These are phyloP conservation scores for Euthynnus affinis DNA, from an alignment of 2,797 vertebrate genomes.

Conservation along the genomic window DNA sequence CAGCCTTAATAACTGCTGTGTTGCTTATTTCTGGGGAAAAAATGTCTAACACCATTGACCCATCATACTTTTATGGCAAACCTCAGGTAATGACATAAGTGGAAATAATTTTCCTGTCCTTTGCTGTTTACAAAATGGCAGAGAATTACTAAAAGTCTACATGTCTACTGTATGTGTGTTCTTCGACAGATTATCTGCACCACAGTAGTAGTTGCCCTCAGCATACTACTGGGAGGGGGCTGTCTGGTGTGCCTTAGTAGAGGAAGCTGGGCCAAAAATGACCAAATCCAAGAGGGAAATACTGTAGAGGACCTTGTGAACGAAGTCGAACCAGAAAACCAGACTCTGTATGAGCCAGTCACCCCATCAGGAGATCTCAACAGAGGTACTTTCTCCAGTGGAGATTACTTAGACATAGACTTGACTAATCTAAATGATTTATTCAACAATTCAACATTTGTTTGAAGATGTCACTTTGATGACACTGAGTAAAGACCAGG, in stretches of 20 bases:
- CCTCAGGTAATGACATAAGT: constrained; percentile 87
- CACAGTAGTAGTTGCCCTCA: constrained; percentile 86
- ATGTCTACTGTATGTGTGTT: constrained; percentile 1
- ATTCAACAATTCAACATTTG: neutral
- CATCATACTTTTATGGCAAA: constrained; percentile 94
- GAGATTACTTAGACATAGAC: neutral
- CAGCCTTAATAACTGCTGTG: constrained; percentile 87
- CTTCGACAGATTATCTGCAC: constrained; percentile 91
- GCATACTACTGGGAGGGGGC: constrained; percentile 88
- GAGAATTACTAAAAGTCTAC: neutral
- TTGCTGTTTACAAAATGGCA: neutral
- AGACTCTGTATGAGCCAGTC: constrained; percentile 56
- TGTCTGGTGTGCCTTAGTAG: constrained; percentile 93
- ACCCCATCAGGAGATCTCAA: constrained; percentile 63
- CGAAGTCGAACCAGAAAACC: constrained; percentile 76
- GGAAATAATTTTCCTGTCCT: neutral
- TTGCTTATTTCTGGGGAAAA: constrained; percentile 89
- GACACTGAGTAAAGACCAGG: neutral
- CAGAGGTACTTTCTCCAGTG: constrained; percentile 76
- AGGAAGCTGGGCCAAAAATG: constrained; percentile 85
- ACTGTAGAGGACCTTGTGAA: constrained; percentile 66
- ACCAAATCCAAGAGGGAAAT: constrained; percentile 82
- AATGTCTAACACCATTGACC: constrained; percentile 85
- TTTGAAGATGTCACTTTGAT: neutral
- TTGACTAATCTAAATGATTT: neutral